Conservation (phyloP, 2,797 vertebrate species). For the Myotis vivesi region DNA sequence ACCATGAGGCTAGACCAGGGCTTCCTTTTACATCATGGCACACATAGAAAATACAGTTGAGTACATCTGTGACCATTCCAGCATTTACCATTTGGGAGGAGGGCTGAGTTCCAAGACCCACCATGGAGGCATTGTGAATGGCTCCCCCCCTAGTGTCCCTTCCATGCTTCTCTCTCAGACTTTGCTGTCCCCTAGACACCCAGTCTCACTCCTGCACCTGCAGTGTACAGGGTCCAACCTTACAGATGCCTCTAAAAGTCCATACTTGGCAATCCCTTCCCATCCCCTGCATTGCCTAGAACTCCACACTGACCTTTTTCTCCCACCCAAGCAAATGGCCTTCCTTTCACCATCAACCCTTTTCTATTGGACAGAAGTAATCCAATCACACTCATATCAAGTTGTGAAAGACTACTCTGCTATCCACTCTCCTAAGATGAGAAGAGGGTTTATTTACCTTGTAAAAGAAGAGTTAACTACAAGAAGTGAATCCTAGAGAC, state of each 20-base stretch:
- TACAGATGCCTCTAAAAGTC: not conserved
- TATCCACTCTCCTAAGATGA: not conserved
- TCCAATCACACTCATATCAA: not conserved
- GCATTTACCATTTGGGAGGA: not conserved
- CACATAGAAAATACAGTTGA: not conserved
- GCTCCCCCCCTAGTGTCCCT: not conserved
- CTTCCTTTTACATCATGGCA: not conserved
- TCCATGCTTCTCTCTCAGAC: not conserved
- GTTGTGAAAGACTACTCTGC: not conserved
- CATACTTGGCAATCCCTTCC: not conserved
- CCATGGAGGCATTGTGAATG: not conserved
- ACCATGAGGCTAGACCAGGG: not conserved
- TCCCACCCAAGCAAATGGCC: not conserved
- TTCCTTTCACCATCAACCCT: not conserved
- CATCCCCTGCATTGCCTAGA: not conserved
- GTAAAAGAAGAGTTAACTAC: not conserved
- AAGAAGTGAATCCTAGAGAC: not conserved
- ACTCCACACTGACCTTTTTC: not conserved
- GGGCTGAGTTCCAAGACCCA: not conserved
- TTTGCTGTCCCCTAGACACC: not conserved
- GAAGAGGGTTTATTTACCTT: conserved; percentile 19
- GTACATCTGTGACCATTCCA: not conserved
- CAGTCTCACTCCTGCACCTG: not conserved
- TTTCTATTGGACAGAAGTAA: conserved; percentile 14
- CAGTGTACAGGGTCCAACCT: not conserved